Evolutionary conservation across 2,797 vertebrate species (phyloP), one percentile per base, ranked within the genome.

Genomic region (Sylvia borin): DNA sequence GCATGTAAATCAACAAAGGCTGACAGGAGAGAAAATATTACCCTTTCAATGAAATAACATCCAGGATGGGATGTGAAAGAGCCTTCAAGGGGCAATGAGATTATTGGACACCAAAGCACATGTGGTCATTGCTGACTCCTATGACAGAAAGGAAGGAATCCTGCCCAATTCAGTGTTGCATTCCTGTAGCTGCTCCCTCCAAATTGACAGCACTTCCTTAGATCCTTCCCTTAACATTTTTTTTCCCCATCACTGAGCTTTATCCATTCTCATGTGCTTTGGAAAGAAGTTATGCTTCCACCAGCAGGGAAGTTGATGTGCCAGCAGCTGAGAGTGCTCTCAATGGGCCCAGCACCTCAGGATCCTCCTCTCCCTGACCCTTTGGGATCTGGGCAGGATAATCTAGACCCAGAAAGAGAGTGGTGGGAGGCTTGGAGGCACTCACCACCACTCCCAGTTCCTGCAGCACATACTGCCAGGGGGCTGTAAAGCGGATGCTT

Each of bases 261-360:
- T 93, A 53, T 92, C 55, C 85, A 90, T 96, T 93, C n/a, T 93
- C 92, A 87, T 11, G n/a, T 58, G 74, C 90, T 90, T 87, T 85
- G 77, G 77, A 82, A 90, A 93, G 82, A 62, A 93, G 73, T 76
- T 79, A 48, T 7, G 53, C 86, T 92, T 92, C 64, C 78, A 81
- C 31, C 65, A 43, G 25, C 16, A 26, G 36, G 36, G 55, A 27
- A 47, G 11, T 27, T 14, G 34, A 36, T 51, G 60, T 86, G 87
- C 47, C 17, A 5, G 70, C 62, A 81, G 48, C 74, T 84, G 85
- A 40, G 57, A 91, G 40, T 32, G 61, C 19, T 71, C 7, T 71
- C 27, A 16, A 7, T 0, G 3, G 34, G 21, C 15, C 13, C 32
- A 60, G 54, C 29, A 61, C 45, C 2, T 5, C 48, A 36, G 42